Evolutionary conservation across 2,113 vertebrate genomes (phyloP).

Genomic region (Corythoichthys haematopterus): DNA sequence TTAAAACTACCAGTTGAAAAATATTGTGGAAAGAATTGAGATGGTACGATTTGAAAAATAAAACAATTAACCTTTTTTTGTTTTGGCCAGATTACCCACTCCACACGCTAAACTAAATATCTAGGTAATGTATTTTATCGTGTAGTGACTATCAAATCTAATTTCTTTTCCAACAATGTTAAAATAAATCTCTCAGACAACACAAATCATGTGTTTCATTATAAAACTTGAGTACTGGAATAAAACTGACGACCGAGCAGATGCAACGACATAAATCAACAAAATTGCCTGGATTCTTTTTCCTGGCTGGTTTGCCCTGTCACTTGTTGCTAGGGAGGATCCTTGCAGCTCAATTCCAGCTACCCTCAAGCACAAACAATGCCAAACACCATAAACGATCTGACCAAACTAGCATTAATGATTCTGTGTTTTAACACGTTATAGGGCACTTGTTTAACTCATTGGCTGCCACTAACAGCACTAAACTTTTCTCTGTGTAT

Average conservation of each 20-base stretch:
- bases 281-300: background rate
- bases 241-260: background rate
- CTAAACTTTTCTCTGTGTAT: too few species aligned
- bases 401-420: too few species aligned
- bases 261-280: background rate
- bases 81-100: too few species aligned
- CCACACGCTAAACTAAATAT: too few species aligned
- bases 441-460: too few species aligned
- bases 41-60: background rate
- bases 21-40: too few species aligned
- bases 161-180: background rate
- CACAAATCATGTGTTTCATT: background rate
- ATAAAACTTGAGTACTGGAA: background rate
- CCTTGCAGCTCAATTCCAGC: background rate
- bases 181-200: background rate
- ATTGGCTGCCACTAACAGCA: too few species aligned
- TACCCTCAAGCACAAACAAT: background rate
- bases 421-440: too few species aligned
- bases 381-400: background rate
- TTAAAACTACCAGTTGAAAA: too few species aligned
- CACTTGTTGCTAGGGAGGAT: constrained; percentile 3
- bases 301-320: background rate
- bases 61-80: too few species aligned
- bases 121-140: background rate
- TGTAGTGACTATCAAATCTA: background rate